Base-by-base conservation (phyloP, 1,140 invertebrate species). In the Nephotettix cincticeps region DNA sequence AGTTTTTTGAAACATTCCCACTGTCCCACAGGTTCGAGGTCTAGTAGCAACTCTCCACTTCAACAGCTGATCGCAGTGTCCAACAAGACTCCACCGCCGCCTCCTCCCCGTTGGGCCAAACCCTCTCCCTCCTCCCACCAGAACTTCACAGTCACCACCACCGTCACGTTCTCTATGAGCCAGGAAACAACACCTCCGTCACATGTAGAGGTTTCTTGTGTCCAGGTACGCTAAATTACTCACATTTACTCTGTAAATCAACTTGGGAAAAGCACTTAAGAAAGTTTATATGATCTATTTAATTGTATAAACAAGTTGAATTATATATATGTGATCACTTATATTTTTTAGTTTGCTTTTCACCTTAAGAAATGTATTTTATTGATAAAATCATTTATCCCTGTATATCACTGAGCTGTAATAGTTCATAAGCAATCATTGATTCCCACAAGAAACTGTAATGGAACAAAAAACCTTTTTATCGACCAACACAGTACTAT, bases 81-180 rank as follows among this genome's bases (percentile, higher is more conserved):
- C 0, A 86, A 86, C 0, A 86, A 87, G 73, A 85, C 89, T 4
- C 90, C 90, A 1, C 89, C 90, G 9, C 86, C 87, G 28, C 87
- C 85, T 0, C 86, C 86, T 0, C 85, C 86, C 0, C 80, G 85
- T 56, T 85, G 84, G 84, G 82, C 81, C 68, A 89, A 84, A 77
- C 83, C 85, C 1, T 82, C 84, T 25, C 81, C 75, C 75, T 58
- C 64, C 77, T 23, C n/a, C 21, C 75, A 81, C 67, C 88, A 82
- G 71, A 91, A 92, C 77, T 92, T 93, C 77, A 93, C 88, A 1
- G 90, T 93, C 1, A 93, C 92, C 6, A 92, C 91, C 1, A 93
- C 91, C 0, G 89, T 93, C 4, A 93, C 91, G 3, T 93, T 93
- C 76, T 91, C 89, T 74, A 88, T 93, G 71, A 90, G 90, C 80